Percentiles rank a stretch among this genome's conserved stretches.
Evolutionary conservation across 2,113 vertebrate species (phyloP).

Genomic region (Psammodynastes pulverulentus): DNA sequence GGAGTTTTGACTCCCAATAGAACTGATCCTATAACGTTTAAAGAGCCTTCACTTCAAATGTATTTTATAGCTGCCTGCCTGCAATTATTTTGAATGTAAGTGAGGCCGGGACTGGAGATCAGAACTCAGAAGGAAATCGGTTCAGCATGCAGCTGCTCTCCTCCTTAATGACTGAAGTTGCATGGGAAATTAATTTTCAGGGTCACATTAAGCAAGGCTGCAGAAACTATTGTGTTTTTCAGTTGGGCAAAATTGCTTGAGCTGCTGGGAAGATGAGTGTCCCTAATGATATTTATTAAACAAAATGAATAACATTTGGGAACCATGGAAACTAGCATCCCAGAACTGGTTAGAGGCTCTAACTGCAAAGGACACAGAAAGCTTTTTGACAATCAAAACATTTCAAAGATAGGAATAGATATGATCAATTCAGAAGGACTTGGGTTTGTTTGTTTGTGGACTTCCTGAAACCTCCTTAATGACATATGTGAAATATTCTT

Average conservation of each 20-base stretch:
- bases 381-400: slow-evolving; percentile 64
- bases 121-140: slow-evolving; percentile 61
- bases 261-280: slow-evolving; percentile 64
- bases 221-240: slow-evolving; percentile 64
- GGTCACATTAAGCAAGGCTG: slow-evolving; percentile 66
- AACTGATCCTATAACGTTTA: slow-evolving; percentile 60
- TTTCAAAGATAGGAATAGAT: slow-evolving; percentile 38
- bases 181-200: slow-evolving; percentile 75
- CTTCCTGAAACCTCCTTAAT: not conserved
- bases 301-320: slow-evolving; percentile 68
- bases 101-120: slow-evolving; percentile 45
- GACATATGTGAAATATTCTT: not conserved
- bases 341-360: slow-evolving; percentile 37
- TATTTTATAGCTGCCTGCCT: slow-evolving; percentile 48
- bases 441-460: not conserved
- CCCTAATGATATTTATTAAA: slow-evolving; percentile 73
- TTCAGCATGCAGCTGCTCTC: slow-evolving; percentile 63
- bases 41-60: slow-evolving; percentile 41
- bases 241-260: slow-evolving; percentile 65
- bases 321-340: slow-evolving; percentile 61
- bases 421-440: slow-evolving; percentile 39
- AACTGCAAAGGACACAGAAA: slow-evolving; percentile 53
- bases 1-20: slow-evolving; percentile 45
- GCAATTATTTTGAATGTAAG: slow-evolving; percentile 55
- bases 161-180: slow-evolving; percentile 62